phyloP scores from a whole-genome alignment of 2,113 vertebrate genomes.

The Urocynchramus pylzowi region DNA sequence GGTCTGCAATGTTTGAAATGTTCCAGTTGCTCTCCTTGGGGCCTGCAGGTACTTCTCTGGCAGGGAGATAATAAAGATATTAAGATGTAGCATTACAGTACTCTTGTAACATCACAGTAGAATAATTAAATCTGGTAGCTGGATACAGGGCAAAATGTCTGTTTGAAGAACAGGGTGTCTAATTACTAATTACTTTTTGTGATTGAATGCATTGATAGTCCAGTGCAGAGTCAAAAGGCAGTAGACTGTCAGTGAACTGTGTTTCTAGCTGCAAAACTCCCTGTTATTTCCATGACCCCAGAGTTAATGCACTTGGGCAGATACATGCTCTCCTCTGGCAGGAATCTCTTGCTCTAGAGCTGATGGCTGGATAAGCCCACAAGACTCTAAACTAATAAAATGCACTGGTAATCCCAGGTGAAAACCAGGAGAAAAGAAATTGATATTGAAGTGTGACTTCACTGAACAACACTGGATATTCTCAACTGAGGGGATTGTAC shows the following conservation, averaged over 20 bases:
- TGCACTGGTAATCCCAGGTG: not conserved
- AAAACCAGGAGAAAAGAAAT: not conserved
- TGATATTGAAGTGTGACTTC: not conserved
- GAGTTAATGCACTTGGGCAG: accelerated
- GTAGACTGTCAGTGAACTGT: not conserved
- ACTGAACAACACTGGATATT: not conserved
- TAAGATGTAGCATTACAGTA: not conserved
- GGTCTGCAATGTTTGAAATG: not conserved
- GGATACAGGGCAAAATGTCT: not conserved
- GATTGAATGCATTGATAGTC: not conserved
- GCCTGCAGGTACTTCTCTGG: not conserved
- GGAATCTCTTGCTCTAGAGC: not conserved
- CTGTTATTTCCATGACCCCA: not conserved
- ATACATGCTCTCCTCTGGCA: not conserved
- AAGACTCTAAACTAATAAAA: not conserved
- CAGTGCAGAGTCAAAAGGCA: not conserved
- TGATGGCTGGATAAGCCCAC: not conserved
- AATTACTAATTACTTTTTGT: not conserved
- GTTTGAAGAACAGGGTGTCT: not conserved
- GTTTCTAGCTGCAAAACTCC: not conserved
- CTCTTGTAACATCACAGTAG: not conserved
- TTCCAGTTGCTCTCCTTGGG: not conserved
- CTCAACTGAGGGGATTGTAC: not conserved
- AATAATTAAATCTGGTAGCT: not conserved
- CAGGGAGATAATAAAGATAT: not conserved